Base-by-base conservation (phyloP, 2,113 vertebrate genomes). In the Syrmaticus mikado region DNA sequence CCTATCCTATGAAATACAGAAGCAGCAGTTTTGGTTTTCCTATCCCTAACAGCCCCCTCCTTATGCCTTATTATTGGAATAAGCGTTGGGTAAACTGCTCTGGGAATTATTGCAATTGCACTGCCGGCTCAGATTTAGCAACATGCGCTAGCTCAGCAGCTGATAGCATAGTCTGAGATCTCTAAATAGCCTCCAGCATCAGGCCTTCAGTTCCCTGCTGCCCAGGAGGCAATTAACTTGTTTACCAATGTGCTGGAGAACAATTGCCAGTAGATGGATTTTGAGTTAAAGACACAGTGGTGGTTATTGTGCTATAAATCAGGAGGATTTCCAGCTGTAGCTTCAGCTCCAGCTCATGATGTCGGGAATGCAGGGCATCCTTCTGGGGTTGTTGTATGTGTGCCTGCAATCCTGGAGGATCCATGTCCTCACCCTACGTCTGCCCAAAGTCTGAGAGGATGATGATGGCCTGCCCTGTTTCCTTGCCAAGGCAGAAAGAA, bases 61-160 rank as follows among this genome's bases (percentile, higher is more conserved):
- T 67, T 71, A 48, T 75, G 52, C 40, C 22, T 83, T 89, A 9
- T 72, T 86, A 67, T 72, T 53, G 30, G 87, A 91, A 68, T 67
- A 91, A 81, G 32, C 34, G 5, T 13, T 90, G 60, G 15, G 61
- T 92, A 93, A 92, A 94, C 75, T 92, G 55, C 53, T 82, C 57
- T 76, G 50, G 67, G 89, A 89, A 93, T 85, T 87, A 82, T 77
- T 55, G 74, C 48, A 64, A 18, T 36, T 91, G 75, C 68, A 71
- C 13, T 52, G 65, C 52, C 2, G 3, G 68, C 30, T 93, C 67
- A 77, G 65, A 64, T 90, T 74, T 92, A 95, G 46, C 64, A 68
- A 67, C 52, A 6, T 60, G 38, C 86, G 70, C 82, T 77, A 57
- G 55, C 55, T 91, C 89, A 83, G 91, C 93, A 95, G 68, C 41